A percentile compares a stretch with the other conserved stretches of the same genome.
Conservation (phyloP, 2,888 invertebrate species). For the Gandaritis pyraliata region DNA sequence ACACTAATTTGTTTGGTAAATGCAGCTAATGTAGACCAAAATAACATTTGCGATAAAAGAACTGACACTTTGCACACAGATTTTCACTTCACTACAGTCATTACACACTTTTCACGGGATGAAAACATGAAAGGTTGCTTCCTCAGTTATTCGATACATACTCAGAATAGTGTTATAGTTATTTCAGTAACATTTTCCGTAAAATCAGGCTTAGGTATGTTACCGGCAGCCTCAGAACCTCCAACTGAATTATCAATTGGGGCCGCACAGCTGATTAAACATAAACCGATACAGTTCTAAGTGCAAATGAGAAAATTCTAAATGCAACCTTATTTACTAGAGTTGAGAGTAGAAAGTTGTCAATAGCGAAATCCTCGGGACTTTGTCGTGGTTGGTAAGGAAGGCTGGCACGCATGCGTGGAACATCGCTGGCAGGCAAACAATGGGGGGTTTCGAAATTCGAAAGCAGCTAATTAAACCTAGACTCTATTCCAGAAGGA, state of each 20-base stretch:
- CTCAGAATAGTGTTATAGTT: not conserved
- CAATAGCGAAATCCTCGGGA: slow-evolving; percentile 51
- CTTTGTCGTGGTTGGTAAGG: slow-evolving; percentile 59
- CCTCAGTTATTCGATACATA: not conserved
- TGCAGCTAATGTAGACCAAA: slow-evolving; percentile 55
- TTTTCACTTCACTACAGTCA: slow-evolving; percentile 28
- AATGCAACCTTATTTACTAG: slow-evolving; percentile 61
- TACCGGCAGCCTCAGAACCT: slow-evolving; percentile 63
- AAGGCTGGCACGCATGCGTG: slow-evolving; percentile 74
- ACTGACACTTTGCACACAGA: slow-evolving; percentile 31
- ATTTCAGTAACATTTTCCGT: slow-evolving; percentile 32
- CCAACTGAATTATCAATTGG: slow-evolving; percentile 80
- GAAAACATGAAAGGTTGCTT: not conserved
- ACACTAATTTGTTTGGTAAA: slow-evolving; percentile 40
- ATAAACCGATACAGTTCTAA: slow-evolving; percentile 65
- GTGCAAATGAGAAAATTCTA: slow-evolving; percentile 44
- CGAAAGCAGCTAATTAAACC: slow-evolving; percentile 38
- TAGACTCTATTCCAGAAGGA: slow-evolving; percentile 45
- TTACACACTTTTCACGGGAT: not conserved
- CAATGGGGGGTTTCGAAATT: slow-evolving; percentile 59
- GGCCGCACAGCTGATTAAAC: slow-evolving; percentile 79
- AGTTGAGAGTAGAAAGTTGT: slow-evolving; percentile 56
- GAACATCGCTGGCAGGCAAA: slow-evolving; percentile 39
- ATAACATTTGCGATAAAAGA: slow-evolving; percentile 39
- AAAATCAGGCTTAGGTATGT: slow-evolving; percentile 54